Percentiles rank a stretch among this genome's conserved stretches.
phyloP scores from a whole-genome alignment of 64 coral and sea anemone genomes.

The Porites australiensis region DNA sequence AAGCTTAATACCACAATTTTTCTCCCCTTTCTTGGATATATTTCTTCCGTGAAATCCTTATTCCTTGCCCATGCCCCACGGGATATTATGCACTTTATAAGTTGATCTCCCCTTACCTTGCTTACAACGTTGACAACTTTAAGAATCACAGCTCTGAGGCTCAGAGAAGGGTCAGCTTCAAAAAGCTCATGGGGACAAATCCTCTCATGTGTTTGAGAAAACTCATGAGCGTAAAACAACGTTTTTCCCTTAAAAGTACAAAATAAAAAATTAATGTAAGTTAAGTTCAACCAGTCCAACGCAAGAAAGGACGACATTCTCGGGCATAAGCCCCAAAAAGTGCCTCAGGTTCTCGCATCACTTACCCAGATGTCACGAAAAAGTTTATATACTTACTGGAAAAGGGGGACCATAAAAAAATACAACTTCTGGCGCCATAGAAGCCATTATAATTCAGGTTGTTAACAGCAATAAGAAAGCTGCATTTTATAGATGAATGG shows the following conservation, averaged over 20 bases:
- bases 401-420: conserved; percentile 36
- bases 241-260: conserved; percentile 37
- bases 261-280: background rate
- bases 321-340: too few relatives aligned
- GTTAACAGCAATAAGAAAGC: background rate
- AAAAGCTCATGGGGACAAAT: conserved; percentile 41
- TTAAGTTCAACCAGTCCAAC: too few relatives aligned
- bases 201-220: conserved; percentile 34
- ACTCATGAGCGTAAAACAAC: conserved; percentile 30
- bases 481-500: background rate
- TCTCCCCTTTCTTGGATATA: too few relatives aligned
- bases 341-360: too few relatives aligned
- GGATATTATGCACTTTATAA: too few relatives aligned
- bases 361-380: too few relatives aligned
- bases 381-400: background rate
- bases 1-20: too few relatives aligned
- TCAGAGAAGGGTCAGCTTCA: conserved; percentile 33
- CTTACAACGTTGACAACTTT: conserved; percentile 34
- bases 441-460: background rate
- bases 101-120: conserved; percentile 24
- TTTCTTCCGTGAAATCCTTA: too few relatives aligned
- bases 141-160: conserved; percentile 57
- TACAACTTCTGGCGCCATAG: conserved; percentile 24
- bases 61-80: too few relatives aligned
- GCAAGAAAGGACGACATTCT: too few relatives aligned